A percentile compares a stretch with the other conserved stretches of the same genome.
Evolutionary conservation across 1,140 invertebrate species (phyloP).

Genomic region (Drepana arcuata): DNA sequence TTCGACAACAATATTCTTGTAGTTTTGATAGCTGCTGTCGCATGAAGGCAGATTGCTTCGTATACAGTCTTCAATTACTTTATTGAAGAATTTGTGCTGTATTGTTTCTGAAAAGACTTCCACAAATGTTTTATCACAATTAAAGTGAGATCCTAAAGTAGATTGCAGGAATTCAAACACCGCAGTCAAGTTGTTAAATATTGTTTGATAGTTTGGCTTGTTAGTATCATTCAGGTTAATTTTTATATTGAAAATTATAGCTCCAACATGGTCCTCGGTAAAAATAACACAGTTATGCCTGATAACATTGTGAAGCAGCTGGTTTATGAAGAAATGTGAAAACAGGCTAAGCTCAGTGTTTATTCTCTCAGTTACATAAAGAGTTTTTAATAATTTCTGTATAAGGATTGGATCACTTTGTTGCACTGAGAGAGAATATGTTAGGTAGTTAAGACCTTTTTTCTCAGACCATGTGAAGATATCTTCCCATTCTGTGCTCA

Average conservation of each 20-base stretch:
- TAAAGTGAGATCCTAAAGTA: conserved; percentile 45
- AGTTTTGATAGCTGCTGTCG: conserved; percentile 45
- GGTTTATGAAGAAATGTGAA: conserved; percentile 52
- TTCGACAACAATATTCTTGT: conserved; percentile 53
- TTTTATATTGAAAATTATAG: conserved; percentile 56
- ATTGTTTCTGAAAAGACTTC: conserved; percentile 46
- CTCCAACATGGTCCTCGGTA: conserved; percentile 48
- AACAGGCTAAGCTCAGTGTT: conserved; percentile 47
- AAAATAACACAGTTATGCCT: conserved; percentile 60
- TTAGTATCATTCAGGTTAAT: conserved; percentile 41
- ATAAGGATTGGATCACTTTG: conserved; percentile 44
- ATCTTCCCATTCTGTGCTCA: conserved; percentile 57
- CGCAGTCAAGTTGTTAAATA: conserved; percentile 60
- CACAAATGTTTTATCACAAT: conserved; percentile 44
- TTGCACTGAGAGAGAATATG: conserved; percentile 48
- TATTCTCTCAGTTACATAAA: conserved; percentile 40
- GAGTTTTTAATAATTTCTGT: conserved; percentile 46
- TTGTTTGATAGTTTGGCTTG: conserved; percentile 50
- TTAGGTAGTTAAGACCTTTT: conserved; percentile 35
- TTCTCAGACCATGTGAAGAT: conserved; percentile 51
- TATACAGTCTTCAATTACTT: conserved; percentile 57
- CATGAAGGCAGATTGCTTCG: conserved; percentile 48
- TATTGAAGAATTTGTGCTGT: conserved; percentile 43
- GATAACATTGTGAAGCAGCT: conserved; percentile 48
- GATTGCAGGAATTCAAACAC: conserved; percentile 60